phyloP scores from a whole-genome alignment of 1,140 invertebrate species.

The Stegodyphus mimosarum region DNA sequence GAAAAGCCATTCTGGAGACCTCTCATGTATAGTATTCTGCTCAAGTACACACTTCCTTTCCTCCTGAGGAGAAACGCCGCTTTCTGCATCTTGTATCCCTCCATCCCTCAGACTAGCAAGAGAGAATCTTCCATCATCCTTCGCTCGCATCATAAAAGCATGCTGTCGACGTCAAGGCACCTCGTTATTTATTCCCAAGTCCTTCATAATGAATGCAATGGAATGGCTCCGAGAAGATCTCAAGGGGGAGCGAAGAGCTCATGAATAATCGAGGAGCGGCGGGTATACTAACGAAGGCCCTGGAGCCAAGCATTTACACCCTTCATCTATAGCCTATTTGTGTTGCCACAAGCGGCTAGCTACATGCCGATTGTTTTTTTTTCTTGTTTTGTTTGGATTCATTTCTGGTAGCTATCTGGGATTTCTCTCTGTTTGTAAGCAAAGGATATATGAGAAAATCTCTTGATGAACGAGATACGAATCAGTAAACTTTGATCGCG shows the following conservation, averaged over 20 bases:
- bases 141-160: neutral
- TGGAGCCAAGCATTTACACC: constrained; percentile 1
- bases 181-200: constrained; percentile 2
- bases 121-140: neutral
- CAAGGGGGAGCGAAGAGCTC: neutral
- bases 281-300: neutral
- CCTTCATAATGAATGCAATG: neutral
- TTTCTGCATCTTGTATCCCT: neutral
- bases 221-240: neutral
- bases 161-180: neutral
- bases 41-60: too few species aligned
- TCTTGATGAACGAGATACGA: neutral
- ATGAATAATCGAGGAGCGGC: neutral
- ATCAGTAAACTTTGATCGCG: neutral
- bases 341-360: too few species aligned
- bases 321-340: neutral
- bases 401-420: neutral
- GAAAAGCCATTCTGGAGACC: neutral
- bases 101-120: neutral
- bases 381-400: neutral
- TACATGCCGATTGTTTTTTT: neutral
- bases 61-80: too few species aligned
- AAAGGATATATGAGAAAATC: neutral
- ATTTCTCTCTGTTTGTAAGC: too few species aligned
- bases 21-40: neutral